These are phyloP conservation scores for Bombus superbus DNA, from an alignment of 1,140 invertebrate species.

Conservation along the genomic window DNA sequence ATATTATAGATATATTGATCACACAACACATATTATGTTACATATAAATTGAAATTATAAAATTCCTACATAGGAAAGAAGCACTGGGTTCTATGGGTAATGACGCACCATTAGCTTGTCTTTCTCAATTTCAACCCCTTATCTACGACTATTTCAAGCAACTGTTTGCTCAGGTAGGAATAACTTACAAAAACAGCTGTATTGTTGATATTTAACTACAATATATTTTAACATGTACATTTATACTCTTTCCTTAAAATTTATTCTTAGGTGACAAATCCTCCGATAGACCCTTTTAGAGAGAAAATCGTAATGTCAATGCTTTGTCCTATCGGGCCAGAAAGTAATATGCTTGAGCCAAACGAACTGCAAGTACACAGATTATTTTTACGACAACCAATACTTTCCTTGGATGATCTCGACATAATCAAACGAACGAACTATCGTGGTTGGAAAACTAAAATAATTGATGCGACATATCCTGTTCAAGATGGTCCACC, in stretches of 20 bases:
- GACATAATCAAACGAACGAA: constrained; percentile 92
- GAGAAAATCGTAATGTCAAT: constrained; percentile 99
- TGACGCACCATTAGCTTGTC: constrained; percentile 97
- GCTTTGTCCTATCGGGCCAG: constrained; percentile 95
- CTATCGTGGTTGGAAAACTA: constrained; percentile 96
- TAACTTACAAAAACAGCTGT: neutral
- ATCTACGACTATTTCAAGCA: constrained; percentile 99
- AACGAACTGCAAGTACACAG: constrained; percentile 95
- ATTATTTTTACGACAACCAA: constrained; percentile 96
- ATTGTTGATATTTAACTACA: neutral
- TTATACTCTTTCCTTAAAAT: neutral
- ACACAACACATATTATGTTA: too few relatives aligned
- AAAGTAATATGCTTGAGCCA: constrained; percentile 97
- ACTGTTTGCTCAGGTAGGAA: constrained; percentile 95
- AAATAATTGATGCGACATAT: constrained; percentile 96
- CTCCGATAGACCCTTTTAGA: constrained; percentile 99
- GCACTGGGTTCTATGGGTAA: constrained; percentile 99
- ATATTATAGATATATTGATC: too few relatives aligned
- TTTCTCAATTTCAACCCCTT: constrained; percentile 97
- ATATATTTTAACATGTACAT: neutral
- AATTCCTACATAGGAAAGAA: constrained; percentile 91
- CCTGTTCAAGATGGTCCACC: constrained; percentile 86
- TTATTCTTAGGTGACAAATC: constrained; percentile 93
- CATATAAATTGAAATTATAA: neutral
- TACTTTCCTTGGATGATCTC: constrained; percentile 95